phyloP scores from a whole-genome alignment of 2,888 invertebrate species.

The Pilophorus perplexus region DNA sequence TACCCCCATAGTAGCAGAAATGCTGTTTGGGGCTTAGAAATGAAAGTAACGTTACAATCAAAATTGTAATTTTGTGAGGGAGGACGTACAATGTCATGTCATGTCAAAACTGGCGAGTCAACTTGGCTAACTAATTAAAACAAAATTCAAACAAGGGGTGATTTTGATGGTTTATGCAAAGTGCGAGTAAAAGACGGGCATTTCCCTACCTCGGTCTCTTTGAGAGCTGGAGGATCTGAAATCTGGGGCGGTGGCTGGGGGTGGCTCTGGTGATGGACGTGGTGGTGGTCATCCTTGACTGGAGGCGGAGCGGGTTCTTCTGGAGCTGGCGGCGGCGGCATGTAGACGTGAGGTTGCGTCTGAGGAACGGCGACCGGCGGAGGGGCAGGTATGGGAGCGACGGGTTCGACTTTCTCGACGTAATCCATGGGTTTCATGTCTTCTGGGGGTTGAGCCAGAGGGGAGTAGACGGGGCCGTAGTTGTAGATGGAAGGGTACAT shows the following conservation, averaged over 20 bases:
- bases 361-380: neutral
- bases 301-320: neutral
- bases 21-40: too few relatives aligned
- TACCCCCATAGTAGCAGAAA: too few relatives aligned
- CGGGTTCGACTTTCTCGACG: conserved; percentile 24
- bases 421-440: conserved; percentile 22
- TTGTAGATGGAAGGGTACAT: conserved; percentile 22
- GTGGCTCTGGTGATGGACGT: neutral
- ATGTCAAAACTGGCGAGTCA: too few relatives aligned
- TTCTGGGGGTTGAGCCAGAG: conserved; percentile 32
- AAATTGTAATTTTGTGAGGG: too few relatives aligned
- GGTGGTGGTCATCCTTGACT: neutral
- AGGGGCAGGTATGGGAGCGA: neutral
- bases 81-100: too few relatives aligned
- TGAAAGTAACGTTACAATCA: too few relatives aligned
- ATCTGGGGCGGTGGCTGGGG: neutral
- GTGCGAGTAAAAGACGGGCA: neutral
- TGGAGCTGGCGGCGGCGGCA: neutral
- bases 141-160: neutral
- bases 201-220: conserved; percentile 18
- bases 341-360: conserved; percentile 3
- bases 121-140: too few relatives aligned
- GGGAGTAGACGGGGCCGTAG: conserved; percentile 39
- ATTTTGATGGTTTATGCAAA: neutral
- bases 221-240: neutral